Evolutionary conservation across 2,888 invertebrate species (phyloP).

Genomic region (Oegoconia quadripuncta): DNA sequence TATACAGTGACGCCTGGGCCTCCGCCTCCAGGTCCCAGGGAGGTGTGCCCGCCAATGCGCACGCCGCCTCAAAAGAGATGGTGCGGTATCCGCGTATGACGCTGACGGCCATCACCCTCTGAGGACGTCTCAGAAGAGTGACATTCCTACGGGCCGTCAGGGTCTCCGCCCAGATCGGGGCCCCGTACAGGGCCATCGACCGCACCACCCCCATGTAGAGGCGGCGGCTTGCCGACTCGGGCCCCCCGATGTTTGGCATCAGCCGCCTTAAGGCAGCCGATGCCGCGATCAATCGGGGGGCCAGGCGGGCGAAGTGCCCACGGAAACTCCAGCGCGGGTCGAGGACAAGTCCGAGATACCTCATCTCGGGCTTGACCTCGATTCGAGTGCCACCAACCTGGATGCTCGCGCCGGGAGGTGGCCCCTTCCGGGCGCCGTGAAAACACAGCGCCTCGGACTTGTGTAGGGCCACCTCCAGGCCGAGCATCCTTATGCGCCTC

Average conservation of each 20-base stretch:
- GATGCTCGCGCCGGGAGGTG: neutral
- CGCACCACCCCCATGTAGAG: too few species aligned
- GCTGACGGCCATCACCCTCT: conserved; percentile 9
- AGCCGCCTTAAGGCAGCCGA: neutral
- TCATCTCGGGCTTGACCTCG: too few species aligned
- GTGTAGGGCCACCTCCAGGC: neutral
- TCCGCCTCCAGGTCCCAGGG: conserved; percentile 18
- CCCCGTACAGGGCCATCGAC: neutral
- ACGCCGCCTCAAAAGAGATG: conserved; percentile 13
- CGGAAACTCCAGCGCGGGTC: neutral
- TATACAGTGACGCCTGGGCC: conserved; percentile 3
- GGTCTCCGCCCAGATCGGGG: neutral
- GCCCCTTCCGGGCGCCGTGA: neutral
- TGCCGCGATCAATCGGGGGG: too few species aligned
- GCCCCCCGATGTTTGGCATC: neutral
- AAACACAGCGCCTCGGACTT: neutral
- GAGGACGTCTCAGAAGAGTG: neutral
- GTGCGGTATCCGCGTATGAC: conserved; percentile 12
- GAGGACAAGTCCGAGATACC: neutral
- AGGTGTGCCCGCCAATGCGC: conserved; percentile 10
- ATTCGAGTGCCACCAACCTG: neutral
- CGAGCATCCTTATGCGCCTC: too few species aligned
- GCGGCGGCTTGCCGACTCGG: neutral
- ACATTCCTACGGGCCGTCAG: neutral
- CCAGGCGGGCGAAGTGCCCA: neutral